Conservation (phyloP, 2,113 vertebrate genomes). For the Vulpes ferrilata region DNA sequence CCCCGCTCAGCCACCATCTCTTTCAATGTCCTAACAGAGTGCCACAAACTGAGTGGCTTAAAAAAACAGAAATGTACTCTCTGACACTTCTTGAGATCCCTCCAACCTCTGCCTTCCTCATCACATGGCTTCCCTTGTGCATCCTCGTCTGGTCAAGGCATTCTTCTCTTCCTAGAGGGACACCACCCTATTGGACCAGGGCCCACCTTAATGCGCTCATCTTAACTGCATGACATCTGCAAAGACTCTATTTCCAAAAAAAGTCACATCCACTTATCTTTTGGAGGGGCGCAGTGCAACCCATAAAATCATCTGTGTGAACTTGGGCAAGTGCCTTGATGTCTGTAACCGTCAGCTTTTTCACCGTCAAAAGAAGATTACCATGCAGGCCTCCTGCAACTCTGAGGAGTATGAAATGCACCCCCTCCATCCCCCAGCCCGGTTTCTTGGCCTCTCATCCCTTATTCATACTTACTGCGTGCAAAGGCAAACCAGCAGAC, state of each 20-base stretch:
- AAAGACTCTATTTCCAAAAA: neutral
- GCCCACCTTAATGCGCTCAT: too few species aligned
- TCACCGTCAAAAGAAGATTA: fast-evolving
- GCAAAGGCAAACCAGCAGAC: neutral
- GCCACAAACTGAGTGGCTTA: fast-evolving
- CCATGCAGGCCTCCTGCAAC: neutral
- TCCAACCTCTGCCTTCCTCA: fast-evolving
- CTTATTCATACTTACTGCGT: neutral
- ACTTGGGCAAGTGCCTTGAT: neutral
- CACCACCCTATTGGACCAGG: neutral
- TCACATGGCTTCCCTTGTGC: fast-evolving
- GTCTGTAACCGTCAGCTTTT: neutral
- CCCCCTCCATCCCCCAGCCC: too few species aligned
- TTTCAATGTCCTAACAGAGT: fast-evolving
- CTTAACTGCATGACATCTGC: too few species aligned
- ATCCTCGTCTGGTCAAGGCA: too few species aligned
- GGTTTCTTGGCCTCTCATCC: too few species aligned
- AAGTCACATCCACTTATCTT: too few species aligned
- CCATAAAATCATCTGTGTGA: neutral
- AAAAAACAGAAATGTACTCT: neutral
- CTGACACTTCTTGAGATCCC: neutral
- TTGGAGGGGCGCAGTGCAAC: fast-evolving
- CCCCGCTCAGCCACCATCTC: fast-evolving
- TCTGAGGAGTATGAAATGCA: neutral
- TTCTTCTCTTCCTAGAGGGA: neutral